phyloP scores from a whole-genome alignment of 64 coral and sea anemone genomes.

The Dendronephthya gigantea region DNA sequence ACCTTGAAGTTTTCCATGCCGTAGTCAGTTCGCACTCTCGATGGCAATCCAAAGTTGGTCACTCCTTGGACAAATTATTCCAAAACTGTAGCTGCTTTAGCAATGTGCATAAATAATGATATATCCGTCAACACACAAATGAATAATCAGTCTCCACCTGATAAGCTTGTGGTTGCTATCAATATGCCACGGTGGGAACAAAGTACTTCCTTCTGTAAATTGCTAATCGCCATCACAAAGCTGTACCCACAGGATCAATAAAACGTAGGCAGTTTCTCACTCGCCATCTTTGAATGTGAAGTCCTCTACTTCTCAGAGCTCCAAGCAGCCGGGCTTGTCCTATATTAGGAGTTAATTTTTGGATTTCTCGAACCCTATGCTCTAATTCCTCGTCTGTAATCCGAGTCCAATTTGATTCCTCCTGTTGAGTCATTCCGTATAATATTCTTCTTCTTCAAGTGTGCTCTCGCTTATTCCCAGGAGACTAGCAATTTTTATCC shows the following conservation, averaged over 20 bases:
- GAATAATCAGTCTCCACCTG: too few relatives aligned
- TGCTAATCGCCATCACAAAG: slow-evolving; percentile 17
- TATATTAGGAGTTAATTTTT: slow-evolving; percentile 19
- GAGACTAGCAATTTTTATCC: slow-evolving; percentile 28
- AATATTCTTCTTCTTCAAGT: background rate
- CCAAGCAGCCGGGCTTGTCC: background rate
- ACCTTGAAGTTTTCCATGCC: slow-evolving; percentile 26
- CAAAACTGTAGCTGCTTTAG: too few relatives aligned
- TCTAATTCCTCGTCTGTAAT: background rate
- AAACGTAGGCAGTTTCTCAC: slow-evolving; percentile 12
- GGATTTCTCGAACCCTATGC: background rate
- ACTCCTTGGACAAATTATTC: background rate
- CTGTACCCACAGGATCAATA: slow-evolving; percentile 26
- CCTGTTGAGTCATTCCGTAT: background rate
- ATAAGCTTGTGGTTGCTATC: slow-evolving; percentile 25
- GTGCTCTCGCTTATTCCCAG: slow-evolving; percentile 18
- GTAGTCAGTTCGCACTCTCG: background rate
- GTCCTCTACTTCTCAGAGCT: slow-evolving; percentile 5
- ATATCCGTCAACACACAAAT: too few relatives aligned
- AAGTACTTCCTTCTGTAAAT: slow-evolving; percentile 22
- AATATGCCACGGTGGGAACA: slow-evolving; percentile 36
- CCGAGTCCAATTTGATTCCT: slow-evolving; percentile 16
- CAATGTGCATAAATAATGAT: too few relatives aligned
- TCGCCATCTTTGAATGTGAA: background rate
- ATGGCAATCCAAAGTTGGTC: slow-evolving; percentile 3